Percentiles rank a stretch among this genome's conserved stretches.
phyloP scores from a whole-genome alignment of 2,888 invertebrate species.

The Plagiodera versicolora region DNA sequence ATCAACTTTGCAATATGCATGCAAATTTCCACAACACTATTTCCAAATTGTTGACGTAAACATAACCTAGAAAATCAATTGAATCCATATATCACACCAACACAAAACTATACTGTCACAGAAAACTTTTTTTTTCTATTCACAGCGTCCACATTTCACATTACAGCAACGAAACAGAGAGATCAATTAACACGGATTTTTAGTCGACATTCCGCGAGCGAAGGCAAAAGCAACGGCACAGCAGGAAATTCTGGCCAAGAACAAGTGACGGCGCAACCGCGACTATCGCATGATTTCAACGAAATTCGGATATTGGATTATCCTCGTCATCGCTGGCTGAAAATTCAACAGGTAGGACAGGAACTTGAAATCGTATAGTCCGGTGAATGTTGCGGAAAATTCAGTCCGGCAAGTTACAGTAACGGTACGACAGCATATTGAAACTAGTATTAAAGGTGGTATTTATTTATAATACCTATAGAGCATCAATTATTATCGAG shows the following conservation, averaged over 20 bases:
- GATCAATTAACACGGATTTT: no score
- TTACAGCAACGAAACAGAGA: no score
- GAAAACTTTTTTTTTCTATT: no score
- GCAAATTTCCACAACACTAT: neutral
- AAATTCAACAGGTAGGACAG: neutral
- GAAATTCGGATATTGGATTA: neutral
- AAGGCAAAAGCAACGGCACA: no score
- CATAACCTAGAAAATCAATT: constrained; percentile 12
- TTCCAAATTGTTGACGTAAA: constrained; percentile 2
- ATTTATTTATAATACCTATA: no score
- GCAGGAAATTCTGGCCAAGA: no score
- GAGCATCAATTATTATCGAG: no score
- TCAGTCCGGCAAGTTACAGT: no score
- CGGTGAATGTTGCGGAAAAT: neutral
- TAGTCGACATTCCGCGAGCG: no score
- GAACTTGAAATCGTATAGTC: neutral
- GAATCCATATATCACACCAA: neutral
- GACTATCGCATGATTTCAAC: neutral
- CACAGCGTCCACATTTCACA: no score
- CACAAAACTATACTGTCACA: neutral
- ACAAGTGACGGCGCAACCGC: neutral
- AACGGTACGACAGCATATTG: no score
- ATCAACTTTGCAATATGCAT: neutral
- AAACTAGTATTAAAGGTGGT: no score
- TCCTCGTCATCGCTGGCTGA: neutral